Evolutionary conservation across 2,888 invertebrate genomes (phyloP).

Genomic region (Chorisops tibialis): DNA sequence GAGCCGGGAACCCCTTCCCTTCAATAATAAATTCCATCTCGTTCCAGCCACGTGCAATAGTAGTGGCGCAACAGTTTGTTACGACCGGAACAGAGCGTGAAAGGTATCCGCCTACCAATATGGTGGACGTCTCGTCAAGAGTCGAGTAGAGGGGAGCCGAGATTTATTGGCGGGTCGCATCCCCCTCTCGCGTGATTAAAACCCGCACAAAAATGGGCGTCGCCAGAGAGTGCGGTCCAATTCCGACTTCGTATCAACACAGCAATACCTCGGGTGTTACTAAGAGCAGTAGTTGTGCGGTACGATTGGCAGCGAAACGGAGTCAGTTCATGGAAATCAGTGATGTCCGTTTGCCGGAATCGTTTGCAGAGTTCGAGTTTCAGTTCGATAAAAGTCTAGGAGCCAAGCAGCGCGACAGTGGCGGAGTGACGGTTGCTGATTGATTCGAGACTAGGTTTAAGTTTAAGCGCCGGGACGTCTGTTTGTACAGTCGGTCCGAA

Average conservation of each 20-base stretch:
- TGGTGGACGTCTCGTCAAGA: constrained; percentile 8
- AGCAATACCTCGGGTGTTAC: not conserved
- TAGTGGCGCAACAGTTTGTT: constrained; percentile 14
- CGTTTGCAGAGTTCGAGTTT: constrained; percentile 16
- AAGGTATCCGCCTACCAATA: constrained; percentile 17
- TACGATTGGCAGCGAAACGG: constrained; percentile 2
- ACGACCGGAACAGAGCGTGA: not conserved
- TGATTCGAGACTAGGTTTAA: constrained; percentile 19
- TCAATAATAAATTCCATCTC: too few species aligned
- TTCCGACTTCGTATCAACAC: not conserved
- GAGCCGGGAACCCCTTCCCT: too few species aligned
- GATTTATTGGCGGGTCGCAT: constrained; percentile 1
- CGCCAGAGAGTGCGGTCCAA: not conserved
- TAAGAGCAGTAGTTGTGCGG: not conserved
- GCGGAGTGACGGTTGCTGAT: constrained; percentile 19
- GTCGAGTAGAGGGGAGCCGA: not conserved
- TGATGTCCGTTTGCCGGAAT: constrained; percentile 23
- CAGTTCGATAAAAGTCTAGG: not conserved
- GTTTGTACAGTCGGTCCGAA: not conserved
- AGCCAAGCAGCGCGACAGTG: constrained; percentile 13
- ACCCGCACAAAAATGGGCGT: not conserved
- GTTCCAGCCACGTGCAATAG: not conserved
- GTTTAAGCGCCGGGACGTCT: constrained; percentile 11
- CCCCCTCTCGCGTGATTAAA: not conserved
- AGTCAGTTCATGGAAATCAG: constrained; percentile 20